Percentiles rank a stretch among this genome's conserved stretches.
Evolutionary conservation across 1,140 invertebrate species (phyloP).

Genomic region (Magallana angulata): DNA sequence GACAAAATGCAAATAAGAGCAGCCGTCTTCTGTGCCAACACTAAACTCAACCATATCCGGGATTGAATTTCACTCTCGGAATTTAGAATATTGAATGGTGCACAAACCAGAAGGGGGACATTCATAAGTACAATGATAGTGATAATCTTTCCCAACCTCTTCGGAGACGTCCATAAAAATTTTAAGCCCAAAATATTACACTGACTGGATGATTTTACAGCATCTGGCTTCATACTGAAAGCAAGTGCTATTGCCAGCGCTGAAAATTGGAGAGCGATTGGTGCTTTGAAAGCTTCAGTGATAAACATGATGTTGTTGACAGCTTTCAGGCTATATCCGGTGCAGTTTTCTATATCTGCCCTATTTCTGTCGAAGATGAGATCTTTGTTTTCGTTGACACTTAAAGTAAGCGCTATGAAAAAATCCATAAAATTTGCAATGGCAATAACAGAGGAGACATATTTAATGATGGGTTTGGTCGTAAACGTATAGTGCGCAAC

Average conservation of each 20-base stretch:
- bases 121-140: neutral
- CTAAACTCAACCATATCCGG: neutral
- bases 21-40: neutral
- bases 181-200: neutral
- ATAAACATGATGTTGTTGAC: neutral
- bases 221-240: constrained; percentile 4
- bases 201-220: neutral
- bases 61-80: neutral
- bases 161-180: neutral
- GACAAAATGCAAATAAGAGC: neutral
- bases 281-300: neutral
- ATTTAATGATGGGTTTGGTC: neutral
- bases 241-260: neutral
- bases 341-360: neutral
- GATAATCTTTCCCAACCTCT: neutral
- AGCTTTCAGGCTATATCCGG: neutral
- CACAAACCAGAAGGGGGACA: neutral
- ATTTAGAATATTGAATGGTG: neutral
- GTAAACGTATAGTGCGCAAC: neutral
- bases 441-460: neutral
- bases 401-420: neutral
- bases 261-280: neutral
- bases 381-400: constrained; percentile 14
- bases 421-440: neutral
- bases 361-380: neutral